Base-by-base conservation (phyloP, 2,888 invertebrate species). In the Coenonympha arcania region DNA sequence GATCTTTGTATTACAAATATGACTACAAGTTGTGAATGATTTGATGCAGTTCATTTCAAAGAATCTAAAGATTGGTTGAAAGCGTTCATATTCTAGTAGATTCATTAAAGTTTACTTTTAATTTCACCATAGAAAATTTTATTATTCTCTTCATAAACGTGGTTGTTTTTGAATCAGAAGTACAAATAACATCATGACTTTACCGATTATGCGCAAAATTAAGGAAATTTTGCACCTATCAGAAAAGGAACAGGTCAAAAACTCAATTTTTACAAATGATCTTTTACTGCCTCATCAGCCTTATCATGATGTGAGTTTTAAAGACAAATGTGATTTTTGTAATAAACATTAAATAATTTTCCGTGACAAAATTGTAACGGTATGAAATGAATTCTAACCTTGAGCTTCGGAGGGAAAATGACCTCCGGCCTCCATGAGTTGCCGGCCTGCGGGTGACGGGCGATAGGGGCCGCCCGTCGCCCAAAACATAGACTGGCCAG, bases 221-320 rank as follows among this genome's bases (percentile, higher is more conserved):
- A 22, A 13, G 22, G 22, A 37, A 11, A 11, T 37, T 22, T 8
- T 37, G 22, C 37, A 22, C 3, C 6, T 11, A 36, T 9, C 22
- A 13, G 15, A 39, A 39, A 3, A 3, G 5, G 24, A 39, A 24
- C 0, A 13, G 22, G n/a, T 20, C 4, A n/a, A 31, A 45, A 22
- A 49, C 37, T 24, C 37, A 26, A 45, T 58, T 30, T 43, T 34
- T 2, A 48, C 55, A 8, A 66, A 55, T 40, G 56, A 63, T 2
- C 48, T 69, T 6, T 57, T 68, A 30, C 53, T 70, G 9, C 71
- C 71, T 0, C 42, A 66, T 30, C 70, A 72, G 44, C 72, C 74
- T 2, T 61, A 61, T 54, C 63, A 69, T 43, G 71, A 75, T 56
- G 75, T 75, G 59, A 74, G 73, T 67, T 39, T 22, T n/a, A n/a